Conservation (phyloP, 2,888 invertebrate genomes). For the Patella ulyssiponensis region DNA sequence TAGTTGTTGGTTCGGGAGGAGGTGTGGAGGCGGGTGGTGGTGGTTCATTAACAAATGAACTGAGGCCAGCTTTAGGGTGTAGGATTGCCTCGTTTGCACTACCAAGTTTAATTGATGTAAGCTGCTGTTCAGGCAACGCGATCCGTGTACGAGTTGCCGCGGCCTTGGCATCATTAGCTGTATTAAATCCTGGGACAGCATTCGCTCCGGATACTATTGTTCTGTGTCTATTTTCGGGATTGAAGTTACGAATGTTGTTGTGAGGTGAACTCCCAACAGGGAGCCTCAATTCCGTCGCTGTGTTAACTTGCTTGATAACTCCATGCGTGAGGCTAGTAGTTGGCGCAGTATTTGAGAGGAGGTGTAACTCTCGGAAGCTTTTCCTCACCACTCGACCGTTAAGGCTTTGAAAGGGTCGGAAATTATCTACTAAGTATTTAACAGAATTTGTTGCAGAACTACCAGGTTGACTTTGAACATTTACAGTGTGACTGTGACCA, state of each 20-base stretch:
- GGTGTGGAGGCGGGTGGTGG: too few species aligned
- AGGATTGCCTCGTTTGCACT: neutral
- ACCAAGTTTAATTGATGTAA: neutral
- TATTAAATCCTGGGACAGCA: neutral
- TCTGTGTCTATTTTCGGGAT: neutral
- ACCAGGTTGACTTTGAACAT: neutral
- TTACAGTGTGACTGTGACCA: too few species aligned
- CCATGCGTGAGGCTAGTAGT: neutral
- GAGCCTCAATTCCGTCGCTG: neutral
- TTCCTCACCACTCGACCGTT: constrained; percentile 12
- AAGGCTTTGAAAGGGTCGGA: constrained; percentile 13
- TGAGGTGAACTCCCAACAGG: neutral
- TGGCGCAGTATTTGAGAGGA: neutral
- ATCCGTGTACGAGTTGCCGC: neutral
- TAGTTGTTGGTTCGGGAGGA: too few species aligned
- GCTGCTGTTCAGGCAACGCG: neutral
- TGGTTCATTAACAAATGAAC: too few species aligned
- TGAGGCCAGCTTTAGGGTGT: too few species aligned
- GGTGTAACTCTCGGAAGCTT: constrained; percentile 8
- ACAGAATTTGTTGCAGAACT: neutral
- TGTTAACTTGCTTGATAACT: neutral
- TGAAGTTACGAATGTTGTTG: neutral
- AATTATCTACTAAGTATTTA: constrained; percentile 19
- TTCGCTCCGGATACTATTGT: neutral
- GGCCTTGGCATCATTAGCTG: neutral